Base-by-base conservation (phyloP, 2,113 vertebrate genomes). In the Engraulis encrasicolus region DNA sequence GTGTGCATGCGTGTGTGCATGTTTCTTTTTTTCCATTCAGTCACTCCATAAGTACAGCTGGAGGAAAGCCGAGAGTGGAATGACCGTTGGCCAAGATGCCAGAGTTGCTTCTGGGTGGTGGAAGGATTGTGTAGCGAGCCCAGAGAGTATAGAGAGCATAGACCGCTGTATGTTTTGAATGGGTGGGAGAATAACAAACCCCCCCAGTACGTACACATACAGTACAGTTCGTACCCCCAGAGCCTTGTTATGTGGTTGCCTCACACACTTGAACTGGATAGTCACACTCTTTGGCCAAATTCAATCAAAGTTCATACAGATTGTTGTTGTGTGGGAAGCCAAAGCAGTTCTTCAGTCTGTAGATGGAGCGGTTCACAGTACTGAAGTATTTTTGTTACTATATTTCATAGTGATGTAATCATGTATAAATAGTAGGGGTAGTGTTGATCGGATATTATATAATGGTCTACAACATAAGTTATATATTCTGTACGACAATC, bases 11-110 rank as follows among this genome's bases (percentile, higher is more conserved):
- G n/a, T n/a, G n/a, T n/a, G n/a, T n/a, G 66, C 27, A 31, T 27
- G 31, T 23, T 74, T 34, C 61, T 74, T 74, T 74, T 83, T 85
- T n/a, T n/a, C n/a, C n/a, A n/a, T n/a, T 88, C 74, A 78, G 40
- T 80, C 58, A 78, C 85, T 86, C 34, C 77, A 74, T 83, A 87
- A 82, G 81, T 82, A 81, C 87, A 84, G 82, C 52, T 87, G 84
- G 66, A 81, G 81, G 78, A 78, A 34, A 84, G 83, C 49, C 79
- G 81, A 82, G 77, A 81, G 84, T 78, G 86, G 89, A 93, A 94
- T 93, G 90, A 90, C 80, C 86, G 82, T 88, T 80, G 50, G 92
- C 93, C 90, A 85, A 90, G 78, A 83, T 87, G 85, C 88, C 54
- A 84, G 80, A 66, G 80, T 66, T 84, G 79, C 49, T 18, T 15